Evolutionary conservation across 2,888 invertebrate species (phyloP).

Genomic region (Cepaea hortensis): DNA sequence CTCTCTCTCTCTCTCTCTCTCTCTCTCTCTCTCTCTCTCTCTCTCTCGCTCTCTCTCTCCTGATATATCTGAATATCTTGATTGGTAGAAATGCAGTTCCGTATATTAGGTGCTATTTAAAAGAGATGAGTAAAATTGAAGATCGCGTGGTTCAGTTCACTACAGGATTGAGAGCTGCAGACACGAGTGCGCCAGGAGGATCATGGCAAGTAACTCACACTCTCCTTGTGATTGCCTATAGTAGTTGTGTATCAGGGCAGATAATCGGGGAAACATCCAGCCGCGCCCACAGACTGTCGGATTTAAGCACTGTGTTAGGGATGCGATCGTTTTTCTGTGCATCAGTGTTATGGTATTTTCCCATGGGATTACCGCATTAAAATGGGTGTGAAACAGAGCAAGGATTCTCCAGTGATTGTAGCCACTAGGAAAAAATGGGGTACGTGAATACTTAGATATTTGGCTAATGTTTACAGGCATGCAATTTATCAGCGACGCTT

Average conservation of each 20-base stretch:
- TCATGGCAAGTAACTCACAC: too few relatives aligned
- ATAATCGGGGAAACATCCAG: too few relatives aligned
- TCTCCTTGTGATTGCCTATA: too few relatives aligned
- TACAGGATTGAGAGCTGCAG: not conserved
- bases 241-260: too few relatives aligned
- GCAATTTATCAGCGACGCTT: too few relatives aligned
- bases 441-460: conserved; percentile 23
- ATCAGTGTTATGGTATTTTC: not conserved
- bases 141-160: too few relatives aligned
- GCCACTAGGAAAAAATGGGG: conserved; percentile 50
- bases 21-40: not conserved
- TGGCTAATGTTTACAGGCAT: not conserved
- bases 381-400: conserved; percentile 47
- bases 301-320: too few relatives aligned
- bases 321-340: too few relatives aligned
- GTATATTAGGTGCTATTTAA: too few relatives aligned
- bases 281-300: too few relatives aligned
- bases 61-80: not conserved
- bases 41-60: not conserved
- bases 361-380: not conserved
- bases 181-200: not conserved
- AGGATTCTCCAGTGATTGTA: conserved; percentile 36
- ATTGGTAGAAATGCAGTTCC: too few relatives aligned
- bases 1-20: not conserved
- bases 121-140: too few relatives aligned